Evolutionary conservation across 2,113 vertebrate genomes (phyloP), one percentile per base, ranked within the genome.

Genomic region (Pampusana beccarii): DNA sequence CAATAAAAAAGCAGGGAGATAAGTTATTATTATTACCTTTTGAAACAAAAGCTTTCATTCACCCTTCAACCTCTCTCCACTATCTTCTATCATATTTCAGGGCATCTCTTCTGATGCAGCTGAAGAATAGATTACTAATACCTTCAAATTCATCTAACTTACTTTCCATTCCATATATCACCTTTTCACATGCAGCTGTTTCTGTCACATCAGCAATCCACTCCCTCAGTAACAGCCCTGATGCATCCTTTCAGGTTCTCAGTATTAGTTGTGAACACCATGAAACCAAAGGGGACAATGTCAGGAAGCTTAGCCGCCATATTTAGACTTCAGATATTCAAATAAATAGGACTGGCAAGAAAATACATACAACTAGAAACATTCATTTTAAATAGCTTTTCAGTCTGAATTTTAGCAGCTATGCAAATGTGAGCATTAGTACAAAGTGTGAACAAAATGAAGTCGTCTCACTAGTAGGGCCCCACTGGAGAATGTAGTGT

Each of bases 81-180:
- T 94, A 75, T 89, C 83, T 96, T 83, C 83, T 87, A 51, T 96
- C 90, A 91, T 94, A 92, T 94, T 92, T 96, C 95, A 96, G 80
- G 73, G 81, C 86, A 92, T 79, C 60, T 88, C 33, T 91, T 97
- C 90, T 81, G 83, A 95, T 89, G 65, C 67, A 86, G 73, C 72
- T 84, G 80, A 90, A 84, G 80, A 92, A 96, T 65, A 92, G 93
- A 95, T 97, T 92, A 92, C 92, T 93, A 90, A 92, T 89, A 93
- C 87, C 80, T 96, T 91, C 80, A 92, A 86, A 96, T 96, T 93
- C 88, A 96, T 96, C 95, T 90, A 89, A 92, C 90, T 97, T 93
- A 74, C 85, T 96, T 96, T 94, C 95, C 13, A 61, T 95, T 94
- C 80, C 77, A 94, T 96, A 91, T 93, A 96, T 97, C 95, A 95